Evolutionary conservation across 2,113 vertebrate species (phyloP), one percentile per base, ranked within the genome.

Genomic region (Larimichthys crocea): DNA sequence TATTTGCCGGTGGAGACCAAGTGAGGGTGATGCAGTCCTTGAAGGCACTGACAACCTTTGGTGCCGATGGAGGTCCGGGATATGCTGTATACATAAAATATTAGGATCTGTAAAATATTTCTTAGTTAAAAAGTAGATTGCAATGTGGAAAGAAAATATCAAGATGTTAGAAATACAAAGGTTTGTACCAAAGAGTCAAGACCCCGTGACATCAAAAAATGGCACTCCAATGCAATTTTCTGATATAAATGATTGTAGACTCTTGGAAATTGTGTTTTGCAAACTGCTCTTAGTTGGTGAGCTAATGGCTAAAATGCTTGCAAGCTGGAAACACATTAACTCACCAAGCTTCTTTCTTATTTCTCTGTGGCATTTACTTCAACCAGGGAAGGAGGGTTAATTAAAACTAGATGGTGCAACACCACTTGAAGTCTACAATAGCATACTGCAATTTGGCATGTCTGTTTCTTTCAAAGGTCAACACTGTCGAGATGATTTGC

Each of bases 1-100:
- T 95, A 77, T 95, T 93, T 14, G 48, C 6, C 1, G 97, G 97
- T 4, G 93, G 91, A 19, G 61, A 79, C 98, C 97, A 99, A 4
- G 94, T 70, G 49, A 99, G 91, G 0, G 82, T 96, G 88, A 98
- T 94, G 80, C 89, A 90, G 76, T 95, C 73, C 84, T 91, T 97
- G 83, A 92, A 96, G 82, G 96, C 92, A 17, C 90, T 95, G 50
- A 94, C 60, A 44, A 98, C 85, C 87, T 96, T 94, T 0, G 97
- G 97, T 31, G 93, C 57, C 24, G 96, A 94, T 44, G 96, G 96
- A 66, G 95, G 88, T 66, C 95, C 95, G 17, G 97, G 95, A 19
- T 95, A 94, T 84, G 93, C 98, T 99, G 83, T 15, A 15, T 62
- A 88, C 12, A 74, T 11, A 80, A 46, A 57, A 44, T 2, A 70